Evolutionary conservation across 2,797 vertebrate species (phyloP).

Genomic region (Anguilla pacifica): DNA sequence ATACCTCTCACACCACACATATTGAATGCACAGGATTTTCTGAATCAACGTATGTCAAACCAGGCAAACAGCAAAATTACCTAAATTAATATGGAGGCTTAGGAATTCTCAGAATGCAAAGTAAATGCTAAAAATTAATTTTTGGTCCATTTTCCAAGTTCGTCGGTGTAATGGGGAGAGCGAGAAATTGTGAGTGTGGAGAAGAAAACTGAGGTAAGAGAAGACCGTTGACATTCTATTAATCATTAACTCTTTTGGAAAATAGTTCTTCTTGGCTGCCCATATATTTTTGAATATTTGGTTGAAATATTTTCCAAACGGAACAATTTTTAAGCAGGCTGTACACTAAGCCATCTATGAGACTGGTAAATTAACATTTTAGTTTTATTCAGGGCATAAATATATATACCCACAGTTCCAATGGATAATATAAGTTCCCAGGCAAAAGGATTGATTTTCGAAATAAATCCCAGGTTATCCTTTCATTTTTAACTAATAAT

Average conservation of each 20-base stretch:
- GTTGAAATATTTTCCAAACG: not conserved
- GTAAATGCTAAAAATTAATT: not conserved
- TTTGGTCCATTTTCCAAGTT: not conserved
- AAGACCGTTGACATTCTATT: not conserved
- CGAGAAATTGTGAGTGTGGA: not conserved
- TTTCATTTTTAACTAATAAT: not conserved
- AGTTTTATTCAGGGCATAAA: too few relatives aligned
- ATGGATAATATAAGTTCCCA: not conserved
- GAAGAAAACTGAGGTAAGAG: not conserved
- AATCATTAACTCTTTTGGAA: not conserved
- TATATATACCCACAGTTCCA: not conserved
- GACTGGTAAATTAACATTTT: not conserved
- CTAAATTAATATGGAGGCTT: not conserved
- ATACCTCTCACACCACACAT: not conserved
- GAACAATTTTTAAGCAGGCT: slow-evolving; percentile 1
- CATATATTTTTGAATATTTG: not conserved
- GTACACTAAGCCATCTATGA: not conserved
- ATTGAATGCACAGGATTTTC: not conserved
- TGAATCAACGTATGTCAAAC: not conserved
- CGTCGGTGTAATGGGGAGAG: not conserved
- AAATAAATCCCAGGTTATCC: not conserved
- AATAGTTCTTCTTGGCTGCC: not conserved
- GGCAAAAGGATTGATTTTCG: not conserved
- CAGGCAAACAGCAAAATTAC: not conserved
- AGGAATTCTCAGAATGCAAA: not conserved